Evolutionary conservation across 1,140 invertebrate genomes (phyloP).

Genomic region (Archivesica marissinica): DNA sequence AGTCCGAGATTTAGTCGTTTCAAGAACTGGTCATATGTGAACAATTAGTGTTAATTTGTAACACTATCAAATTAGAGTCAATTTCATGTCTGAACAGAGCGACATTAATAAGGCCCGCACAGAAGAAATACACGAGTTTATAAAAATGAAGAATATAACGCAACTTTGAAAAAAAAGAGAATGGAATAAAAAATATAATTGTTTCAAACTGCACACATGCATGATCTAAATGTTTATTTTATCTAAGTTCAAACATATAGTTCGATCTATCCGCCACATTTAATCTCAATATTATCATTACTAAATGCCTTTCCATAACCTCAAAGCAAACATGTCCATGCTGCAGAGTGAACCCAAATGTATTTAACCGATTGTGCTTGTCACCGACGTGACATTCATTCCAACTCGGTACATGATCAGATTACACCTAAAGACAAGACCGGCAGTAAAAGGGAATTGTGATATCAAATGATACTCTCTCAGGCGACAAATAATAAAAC

Average conservation of each 20-base stretch:
- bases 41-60: conserved; percentile 19
- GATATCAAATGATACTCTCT: background rate
- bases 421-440: background rate
- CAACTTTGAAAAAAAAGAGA: background rate
- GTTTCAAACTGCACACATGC: no score
- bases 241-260: no score
- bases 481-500: background rate
- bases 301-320: background rate
- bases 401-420: background rate
- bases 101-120: background rate
- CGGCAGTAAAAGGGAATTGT: background rate
- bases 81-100: conserved; percentile 15
- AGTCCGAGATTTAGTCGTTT: background rate
- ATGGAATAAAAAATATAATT: background rate
- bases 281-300: no score
- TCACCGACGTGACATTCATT: background rate
- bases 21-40: background rate
- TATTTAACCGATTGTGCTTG: background rate
- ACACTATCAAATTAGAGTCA: background rate
- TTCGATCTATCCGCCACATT: no score
- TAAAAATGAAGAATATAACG: no score
- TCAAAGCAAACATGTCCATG: background rate
- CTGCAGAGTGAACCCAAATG: background rate
- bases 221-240: no score
- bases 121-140: background rate